Conservation (phyloP, 2,797 vertebrate genomes). For the Trachops cirrhosus region DNA sequence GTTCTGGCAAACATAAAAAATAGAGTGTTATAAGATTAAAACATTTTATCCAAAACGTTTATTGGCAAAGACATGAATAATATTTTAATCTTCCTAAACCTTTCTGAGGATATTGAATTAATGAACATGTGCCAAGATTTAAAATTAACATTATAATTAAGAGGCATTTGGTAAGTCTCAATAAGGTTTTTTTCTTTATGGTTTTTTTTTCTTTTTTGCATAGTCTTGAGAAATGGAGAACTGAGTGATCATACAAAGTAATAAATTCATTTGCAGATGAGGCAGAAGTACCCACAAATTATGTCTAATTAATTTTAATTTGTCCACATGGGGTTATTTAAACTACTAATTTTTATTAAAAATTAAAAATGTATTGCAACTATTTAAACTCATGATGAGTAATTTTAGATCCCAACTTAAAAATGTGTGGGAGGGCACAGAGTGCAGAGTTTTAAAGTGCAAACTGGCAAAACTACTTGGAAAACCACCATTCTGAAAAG, state of each 20-base stretch:
- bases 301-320: not conserved
- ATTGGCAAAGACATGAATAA: constrained; percentile 55
- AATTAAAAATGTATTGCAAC: not conserved
- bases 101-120: constrained; percentile 23
- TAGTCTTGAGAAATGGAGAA: not conserved
- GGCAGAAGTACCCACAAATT: not conserved
- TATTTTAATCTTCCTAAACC: constrained; percentile 46
- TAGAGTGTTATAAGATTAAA: constrained; percentile 54
- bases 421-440: not conserved
- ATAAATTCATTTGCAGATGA: not conserved
- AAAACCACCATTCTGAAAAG: not conserved
- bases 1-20: constrained; percentile 68
- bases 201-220: not conserved
- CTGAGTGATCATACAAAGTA: not conserved
- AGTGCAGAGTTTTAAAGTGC: not conserved
- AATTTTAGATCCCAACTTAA: not conserved
- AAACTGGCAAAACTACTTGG: not conserved
- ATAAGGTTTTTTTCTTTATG: not conserved
- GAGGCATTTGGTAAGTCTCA: not conserved
- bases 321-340: not conserved
- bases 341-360: constrained; percentile 3
- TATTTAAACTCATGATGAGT: not conserved
- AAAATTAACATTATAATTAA: constrained; percentile 44
- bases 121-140: constrained; percentile 8
- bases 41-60: constrained; percentile 42